These are phyloP conservation scores for Erethizon dorsatum DNA, from an alignment of 2,797 vertebrate species.

Conservation along the genomic window DNA sequence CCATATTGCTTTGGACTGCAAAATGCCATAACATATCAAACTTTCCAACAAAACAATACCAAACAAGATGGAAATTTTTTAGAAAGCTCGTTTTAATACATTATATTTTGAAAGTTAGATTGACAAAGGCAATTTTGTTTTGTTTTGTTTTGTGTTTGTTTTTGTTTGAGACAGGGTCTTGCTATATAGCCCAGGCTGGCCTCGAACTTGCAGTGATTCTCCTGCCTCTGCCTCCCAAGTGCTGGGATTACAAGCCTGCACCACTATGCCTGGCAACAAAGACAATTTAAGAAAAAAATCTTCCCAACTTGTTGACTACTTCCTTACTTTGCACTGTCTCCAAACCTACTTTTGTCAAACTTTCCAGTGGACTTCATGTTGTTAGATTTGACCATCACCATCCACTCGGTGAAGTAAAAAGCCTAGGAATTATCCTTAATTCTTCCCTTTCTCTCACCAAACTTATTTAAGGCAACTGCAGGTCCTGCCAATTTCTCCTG, in stretches of 20 bases:
- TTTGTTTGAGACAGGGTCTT: neutral
- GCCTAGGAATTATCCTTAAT: neutral
- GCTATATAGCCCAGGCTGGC: neutral
- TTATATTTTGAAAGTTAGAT: conserved; percentile 4
- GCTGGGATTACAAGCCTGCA: neutral
- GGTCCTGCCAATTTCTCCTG: neutral
- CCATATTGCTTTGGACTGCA: neutral
- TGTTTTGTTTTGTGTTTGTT: no score
- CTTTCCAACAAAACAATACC: neutral
- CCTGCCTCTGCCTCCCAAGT: neutral
- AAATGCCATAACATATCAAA: conserved; percentile 14
- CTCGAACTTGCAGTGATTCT: neutral
- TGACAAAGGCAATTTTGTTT: neutral
- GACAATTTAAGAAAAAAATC: neutral
- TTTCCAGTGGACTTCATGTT: neutral
- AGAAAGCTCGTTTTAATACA: neutral
- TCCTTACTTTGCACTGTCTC: conserved; percentile 43
- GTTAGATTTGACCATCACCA: neutral
- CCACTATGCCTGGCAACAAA: neutral
- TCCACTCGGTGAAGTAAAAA: neutral
- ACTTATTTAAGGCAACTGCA: neutral
- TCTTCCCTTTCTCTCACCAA: neutral
- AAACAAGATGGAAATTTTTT: neutral
- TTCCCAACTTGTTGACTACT: neutral
- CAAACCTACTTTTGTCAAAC: neutral